phyloP scores from a whole-genome alignment of 2,888 invertebrate genomes.

The Ashinkailepas kermadecensis region DNA sequence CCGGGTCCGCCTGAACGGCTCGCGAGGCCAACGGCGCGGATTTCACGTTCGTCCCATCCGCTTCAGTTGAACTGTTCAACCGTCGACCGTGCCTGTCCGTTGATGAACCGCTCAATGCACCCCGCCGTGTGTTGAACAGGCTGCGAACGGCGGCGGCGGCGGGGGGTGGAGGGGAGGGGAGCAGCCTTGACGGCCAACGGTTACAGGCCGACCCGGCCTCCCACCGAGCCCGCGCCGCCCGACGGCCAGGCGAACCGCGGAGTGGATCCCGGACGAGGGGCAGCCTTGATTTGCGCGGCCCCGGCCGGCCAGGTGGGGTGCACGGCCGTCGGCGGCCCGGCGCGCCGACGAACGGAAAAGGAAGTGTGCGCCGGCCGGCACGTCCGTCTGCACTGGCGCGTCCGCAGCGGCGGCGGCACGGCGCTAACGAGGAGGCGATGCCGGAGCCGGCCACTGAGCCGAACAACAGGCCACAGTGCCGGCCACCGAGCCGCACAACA shows the following conservation, averaged over 20 bases:
- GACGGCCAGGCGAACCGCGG: neutral
- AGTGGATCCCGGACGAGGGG: neutral
- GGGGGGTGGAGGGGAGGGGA: too few species aligned
- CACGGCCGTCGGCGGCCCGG: neutral
- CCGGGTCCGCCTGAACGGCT: too few species aligned
- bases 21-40: too few species aligned
- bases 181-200: too few species aligned
- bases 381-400: too few species aligned
- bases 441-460: neutral
- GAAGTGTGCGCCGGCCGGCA: neutral
- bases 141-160: too few species aligned
- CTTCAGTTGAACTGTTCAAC: too few species aligned
- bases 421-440: neutral
- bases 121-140: too few species aligned
- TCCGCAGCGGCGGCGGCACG: neutral
- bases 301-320: slow-evolving; percentile 1
- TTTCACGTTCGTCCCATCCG: too few species aligned
- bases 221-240: neutral
- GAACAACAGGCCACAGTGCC: neutral
- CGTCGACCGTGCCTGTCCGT: too few species aligned
- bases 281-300: neutral
- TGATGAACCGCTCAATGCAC: too few species aligned
- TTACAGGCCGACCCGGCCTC: neutral
- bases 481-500: neutral
- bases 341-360: neutral